Conservation (phyloP, 2,888 invertebrate species). For the Thecophora atra region DNA sequence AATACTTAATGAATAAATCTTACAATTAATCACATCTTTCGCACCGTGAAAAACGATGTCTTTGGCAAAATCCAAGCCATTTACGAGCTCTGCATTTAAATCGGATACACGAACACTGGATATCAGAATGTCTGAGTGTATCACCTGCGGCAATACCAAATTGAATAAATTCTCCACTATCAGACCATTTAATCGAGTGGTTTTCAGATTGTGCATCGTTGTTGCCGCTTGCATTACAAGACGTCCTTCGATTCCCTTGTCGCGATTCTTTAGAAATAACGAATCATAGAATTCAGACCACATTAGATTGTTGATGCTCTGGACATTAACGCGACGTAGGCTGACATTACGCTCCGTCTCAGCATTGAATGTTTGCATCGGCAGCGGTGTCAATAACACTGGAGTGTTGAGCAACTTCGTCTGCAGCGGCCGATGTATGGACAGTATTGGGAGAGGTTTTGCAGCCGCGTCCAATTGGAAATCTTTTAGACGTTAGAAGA, state of each 20-base stretch:
- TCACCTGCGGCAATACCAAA: constrained; percentile 53
- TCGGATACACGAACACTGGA: constrained; percentile 52
- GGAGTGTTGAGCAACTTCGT: constrained; percentile 49
- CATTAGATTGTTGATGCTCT: constrained; percentile 53
- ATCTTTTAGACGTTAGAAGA: constrained; percentile 42
- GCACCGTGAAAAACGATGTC: constrained; percentile 57
- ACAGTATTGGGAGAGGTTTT: constrained; percentile 43
- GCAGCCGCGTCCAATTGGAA: constrained; percentile 45
- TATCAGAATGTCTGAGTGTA: constrained; percentile 55
- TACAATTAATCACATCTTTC: constrained; percentile 54
- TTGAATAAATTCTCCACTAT: constrained; percentile 55
- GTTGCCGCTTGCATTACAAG: constrained; percentile 53
- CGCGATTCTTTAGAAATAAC: constrained; percentile 56
- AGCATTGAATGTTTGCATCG: constrained; percentile 37
- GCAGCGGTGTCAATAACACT: constrained; percentile 47
- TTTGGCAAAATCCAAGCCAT: constrained; percentile 56
- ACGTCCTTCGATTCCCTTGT: constrained; percentile 52
- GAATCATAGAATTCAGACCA: constrained; percentile 56
- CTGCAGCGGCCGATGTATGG: constrained; percentile 45
- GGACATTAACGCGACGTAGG: constrained; percentile 45
- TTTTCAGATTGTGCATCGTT: constrained; percentile 48
- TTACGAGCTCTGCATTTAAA: constrained; percentile 51
- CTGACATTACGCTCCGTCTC: constrained; percentile 28
- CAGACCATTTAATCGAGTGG: constrained; percentile 52
- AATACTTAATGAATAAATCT: constrained; percentile 38